Base-by-base conservation (phyloP, 2,888 invertebrate genomes). In the Ganaspis brasiliensis region DNA sequence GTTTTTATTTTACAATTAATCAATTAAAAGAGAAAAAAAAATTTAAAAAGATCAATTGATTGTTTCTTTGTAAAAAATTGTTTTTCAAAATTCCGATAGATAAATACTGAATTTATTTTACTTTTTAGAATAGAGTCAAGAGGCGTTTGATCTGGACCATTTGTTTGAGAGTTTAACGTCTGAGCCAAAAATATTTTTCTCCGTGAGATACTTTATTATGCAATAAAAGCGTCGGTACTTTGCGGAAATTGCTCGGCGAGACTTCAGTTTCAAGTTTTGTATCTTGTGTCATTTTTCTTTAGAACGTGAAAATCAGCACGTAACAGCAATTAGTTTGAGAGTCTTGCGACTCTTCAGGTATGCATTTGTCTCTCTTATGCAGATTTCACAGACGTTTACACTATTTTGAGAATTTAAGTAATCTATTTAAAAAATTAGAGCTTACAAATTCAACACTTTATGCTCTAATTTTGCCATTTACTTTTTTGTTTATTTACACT, bases 141-240 rank as follows among this genome's bases (percentile, higher is more conserved):
- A 40, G 21, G 14, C 19, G 40, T 19, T 37, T 40, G 16, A 52
- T 16, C 31, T 31, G 31, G 31, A 31, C 8, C 35, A 31, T 31
- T 31, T 31, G 12, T 59, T 59, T n/a, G 9, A 16, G n/a, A 59
- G 31, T 57, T 57, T 57, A 5, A 57, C 12, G 57, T n/a, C 59
- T 31, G 5, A 35, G 19, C 63, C 63, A 63, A 63, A 12, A 63
- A 63, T 63, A 63, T 19, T 63, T 63, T 63, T 63, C 63, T 24
- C 21, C 24, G 21, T 14, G 21, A 14, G 40, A 63, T 63, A 10
- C 37, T 40, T 40, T 63, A 63, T 63, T 63, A 40, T 63, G 63
- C 63, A 63, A 63, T 21, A 40, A 14, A 14, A 21, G 35, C n/a
- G n/a, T n/a, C n/a, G 1, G 35, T 6, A 40, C 63, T 40, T 40